phyloP scores from a whole-genome alignment of 2,888 invertebrate species.

The Melitaea athalia region DNA sequence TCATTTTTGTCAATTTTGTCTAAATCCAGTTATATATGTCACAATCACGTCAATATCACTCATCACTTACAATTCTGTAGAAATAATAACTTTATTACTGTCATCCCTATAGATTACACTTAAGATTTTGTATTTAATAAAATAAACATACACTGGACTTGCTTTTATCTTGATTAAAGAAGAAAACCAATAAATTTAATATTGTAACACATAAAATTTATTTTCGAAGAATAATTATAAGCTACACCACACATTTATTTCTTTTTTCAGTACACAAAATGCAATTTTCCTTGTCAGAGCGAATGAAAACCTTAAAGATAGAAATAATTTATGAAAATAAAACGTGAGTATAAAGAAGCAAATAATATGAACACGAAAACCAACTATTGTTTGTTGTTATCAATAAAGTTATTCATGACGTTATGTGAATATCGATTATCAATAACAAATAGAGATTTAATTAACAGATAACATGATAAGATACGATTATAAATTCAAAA shows the following conservation, averaged over 20 bases:
- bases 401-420: conserved; percentile 19
- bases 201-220: not conserved
- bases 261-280: not conserved
- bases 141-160: no score
- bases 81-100: not conserved
- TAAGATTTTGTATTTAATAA: no score
- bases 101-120: no score
- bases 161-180: no score
- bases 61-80: conserved; percentile 6
- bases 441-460: conserved; percentile 30
- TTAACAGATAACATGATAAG: conserved; percentile 34
- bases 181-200: not conserved
- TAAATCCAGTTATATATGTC: not conserved
- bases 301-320: not conserved
- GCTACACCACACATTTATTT: not conserved
- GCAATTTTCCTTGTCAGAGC: not conserved
- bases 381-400: conserved; percentile 16
- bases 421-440: conserved; percentile 21
- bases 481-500: conserved; percentile 25
- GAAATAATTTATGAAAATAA: not conserved
- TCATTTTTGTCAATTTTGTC: conserved; percentile 48
- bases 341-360: not conserved
- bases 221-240: no score
- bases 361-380: conserved; percentile 9
- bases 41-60: not conserved